Base-by-base conservation (phyloP, 2,797 vertebrate species). In the Ibycter americanus region DNA sequence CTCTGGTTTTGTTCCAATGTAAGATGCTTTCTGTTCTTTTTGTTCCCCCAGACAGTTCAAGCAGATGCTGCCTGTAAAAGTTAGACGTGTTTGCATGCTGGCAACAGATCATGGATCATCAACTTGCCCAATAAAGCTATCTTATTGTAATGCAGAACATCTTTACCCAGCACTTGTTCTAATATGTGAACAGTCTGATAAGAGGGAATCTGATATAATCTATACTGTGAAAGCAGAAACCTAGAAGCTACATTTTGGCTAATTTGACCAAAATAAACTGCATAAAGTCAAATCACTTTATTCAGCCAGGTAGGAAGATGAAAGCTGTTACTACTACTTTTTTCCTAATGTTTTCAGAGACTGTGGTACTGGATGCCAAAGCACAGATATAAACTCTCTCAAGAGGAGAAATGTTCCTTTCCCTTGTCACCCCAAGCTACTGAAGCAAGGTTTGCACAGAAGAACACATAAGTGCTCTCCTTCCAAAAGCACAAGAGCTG, bases 31-130 rank as follows among this genome's bases (percentile, higher is more conserved):
- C 73, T 63, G 31, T 56, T 84, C 56, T 72, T 88, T 87, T 61
- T 72, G 66, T 76, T 74, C 85, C 62, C 9, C 58, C n/a, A 91
- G 84, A 92, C 63, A 93, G 55, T 38, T 49, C 17, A 83, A 71
- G 62, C 71, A 95, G 91, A 95, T 88, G 79, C 40, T 74, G 85
- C 61, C 78, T 89, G 34, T 77, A 77, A 73, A 96, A 94, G 31
- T 81, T 91, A 84, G 68, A 83, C 0, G 0, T 1, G 8, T 83
- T 86, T 87, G 29, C 3, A 15, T 23, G 46, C 47, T 71, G 34
- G 90, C 65, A 94, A 82, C 29, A 79, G 34, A 86, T 36, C 56
- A 77, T 14, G 58, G 79, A 87, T 89, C 83, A 78, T 90, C 94
- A 95, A 44, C 87, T 89, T 85, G 49, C 42, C 74, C 78, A 89